phyloP scores from a whole-genome alignment of 2,797 vertebrate species.

The Lindbergichthys nudifrons region DNA sequence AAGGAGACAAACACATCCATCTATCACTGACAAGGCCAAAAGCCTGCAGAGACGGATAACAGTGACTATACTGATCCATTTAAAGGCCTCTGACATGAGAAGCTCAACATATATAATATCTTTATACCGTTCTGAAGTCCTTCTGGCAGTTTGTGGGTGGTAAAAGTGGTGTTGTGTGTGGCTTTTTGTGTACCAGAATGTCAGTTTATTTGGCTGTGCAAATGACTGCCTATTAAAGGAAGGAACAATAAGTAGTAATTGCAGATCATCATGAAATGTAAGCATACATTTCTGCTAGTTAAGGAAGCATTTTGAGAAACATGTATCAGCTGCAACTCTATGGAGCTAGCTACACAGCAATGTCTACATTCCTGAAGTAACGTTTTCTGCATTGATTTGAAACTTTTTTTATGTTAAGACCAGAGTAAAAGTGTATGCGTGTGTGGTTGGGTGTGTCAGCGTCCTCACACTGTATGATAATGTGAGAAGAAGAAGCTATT shows the following conservation, averaged over 20 bases:
- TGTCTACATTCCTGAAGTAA: not conserved
- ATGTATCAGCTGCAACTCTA: not conserved
- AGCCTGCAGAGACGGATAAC: conserved; percentile 9
- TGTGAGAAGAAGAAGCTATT: conserved; percentile 60
- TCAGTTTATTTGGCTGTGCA: not conserved
- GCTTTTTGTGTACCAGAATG: not conserved
- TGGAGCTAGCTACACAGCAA: not conserved
- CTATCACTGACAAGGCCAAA: conserved; percentile 15
- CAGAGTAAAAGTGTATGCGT: conserved; percentile 11
- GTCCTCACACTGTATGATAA: conserved; percentile 51
- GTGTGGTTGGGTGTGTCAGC: conserved; percentile 20
- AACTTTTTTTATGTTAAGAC: conserved; percentile 15
- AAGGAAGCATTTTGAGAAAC: not conserved
- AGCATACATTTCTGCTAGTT: not conserved
- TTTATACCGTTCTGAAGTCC: not conserved
- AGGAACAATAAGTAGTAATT: not conserved
- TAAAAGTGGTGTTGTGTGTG: not conserved
- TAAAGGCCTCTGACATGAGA: conserved; percentile 6
- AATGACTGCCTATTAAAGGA: not conserved
- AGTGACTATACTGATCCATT: conserved; percentile 6
- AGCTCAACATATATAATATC: not conserved
- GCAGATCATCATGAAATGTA: not conserved
- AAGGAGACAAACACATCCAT: conserved; percentile 38
- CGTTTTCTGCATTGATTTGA: not conserved
- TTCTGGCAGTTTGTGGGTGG: not conserved